Conservation (phyloP, 2,113 vertebrate species). For the Dicentrarchus labrax region DNA sequence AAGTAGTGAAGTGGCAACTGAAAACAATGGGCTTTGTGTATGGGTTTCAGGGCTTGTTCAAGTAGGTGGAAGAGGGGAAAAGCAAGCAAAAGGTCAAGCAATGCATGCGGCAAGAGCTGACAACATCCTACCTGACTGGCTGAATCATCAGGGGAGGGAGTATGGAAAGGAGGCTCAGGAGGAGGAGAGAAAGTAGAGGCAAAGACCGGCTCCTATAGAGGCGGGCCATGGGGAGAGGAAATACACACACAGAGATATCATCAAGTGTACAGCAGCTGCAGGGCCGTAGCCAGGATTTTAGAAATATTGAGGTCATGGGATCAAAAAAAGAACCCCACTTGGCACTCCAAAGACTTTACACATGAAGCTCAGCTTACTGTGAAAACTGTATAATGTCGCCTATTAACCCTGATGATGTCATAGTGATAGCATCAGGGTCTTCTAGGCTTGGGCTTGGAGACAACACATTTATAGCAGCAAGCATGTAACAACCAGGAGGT, state of each 20-base stretch:
- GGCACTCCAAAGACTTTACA: not conserved
- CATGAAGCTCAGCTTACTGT: not conserved
- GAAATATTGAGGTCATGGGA: not conserved
- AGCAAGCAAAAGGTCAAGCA: not conserved
- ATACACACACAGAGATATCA: not conserved
- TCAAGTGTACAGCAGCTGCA: not conserved
- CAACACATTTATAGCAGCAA: not conserved
- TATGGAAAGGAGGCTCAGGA: slow-evolving; percentile 64
- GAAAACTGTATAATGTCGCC: not conserved
- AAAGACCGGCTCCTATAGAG: slow-evolving; percentile 75
- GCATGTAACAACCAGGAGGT: not conserved
- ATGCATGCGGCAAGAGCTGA: slow-evolving; percentile 10
- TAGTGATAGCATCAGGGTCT: not conserved
- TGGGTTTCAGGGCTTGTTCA: not conserved
- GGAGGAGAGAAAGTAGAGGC: slow-evolving; percentile 68
- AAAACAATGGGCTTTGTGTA: not conserved
- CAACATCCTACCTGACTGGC: slow-evolving; percentile 73
- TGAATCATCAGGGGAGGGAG: slow-evolving; percentile 49
- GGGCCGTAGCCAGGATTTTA: not conserved
- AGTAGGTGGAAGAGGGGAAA: not conserved
- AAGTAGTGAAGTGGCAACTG: not conserved
- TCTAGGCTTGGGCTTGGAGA: not conserved
- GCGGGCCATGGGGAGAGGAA: slow-evolving; percentile 7
- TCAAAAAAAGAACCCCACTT: not conserved
- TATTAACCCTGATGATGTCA: not conserved